These are phyloP conservation scores for Trialeurodes vaporariorum DNA, from an alignment of 1,140 invertebrate genomes.

Conservation along the genomic window DNA sequence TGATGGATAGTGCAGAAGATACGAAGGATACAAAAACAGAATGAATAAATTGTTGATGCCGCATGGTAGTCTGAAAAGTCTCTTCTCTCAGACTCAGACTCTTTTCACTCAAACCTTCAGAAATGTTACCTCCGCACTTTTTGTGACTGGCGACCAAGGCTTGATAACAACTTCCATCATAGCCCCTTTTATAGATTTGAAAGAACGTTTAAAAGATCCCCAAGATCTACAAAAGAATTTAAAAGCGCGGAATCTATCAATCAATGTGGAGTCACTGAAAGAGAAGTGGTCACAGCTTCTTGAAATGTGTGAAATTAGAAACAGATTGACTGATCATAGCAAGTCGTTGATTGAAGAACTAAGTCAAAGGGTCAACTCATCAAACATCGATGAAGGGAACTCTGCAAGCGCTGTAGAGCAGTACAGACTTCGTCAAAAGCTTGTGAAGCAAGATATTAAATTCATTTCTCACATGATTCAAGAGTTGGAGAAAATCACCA, in stretches of 20 bases:
- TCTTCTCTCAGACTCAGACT: background rate
- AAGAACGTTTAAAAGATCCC: slow-evolving; percentile 37
- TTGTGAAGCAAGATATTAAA: slow-evolving; percentile 47
- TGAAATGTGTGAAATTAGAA: slow-evolving; percentile 34
- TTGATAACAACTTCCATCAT: slow-evolving; percentile 44
- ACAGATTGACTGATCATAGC: slow-evolving; percentile 35
- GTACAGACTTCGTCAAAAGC: slow-evolving; percentile 34
- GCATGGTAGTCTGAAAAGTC: too few species aligned
- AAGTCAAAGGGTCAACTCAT: slow-evolving; percentile 37
- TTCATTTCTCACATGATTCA: slow-evolving; percentile 41
- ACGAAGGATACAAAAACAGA: too few species aligned
- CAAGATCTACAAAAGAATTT: slow-evolving; percentile 39
- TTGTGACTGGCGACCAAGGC: slow-evolving; percentile 47
- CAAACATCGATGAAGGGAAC: too few species aligned
- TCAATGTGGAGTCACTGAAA: slow-evolving; percentile 38
- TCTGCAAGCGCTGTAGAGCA: too few species aligned
- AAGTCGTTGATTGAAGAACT: slow-evolving; percentile 26
- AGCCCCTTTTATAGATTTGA: slow-evolving; percentile 46
- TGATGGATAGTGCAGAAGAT: slow-evolving; percentile 14
- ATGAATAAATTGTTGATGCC: too few species aligned
- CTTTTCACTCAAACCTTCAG: slow-evolving; percentile 9
- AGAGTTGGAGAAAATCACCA: slow-evolving; percentile 46
- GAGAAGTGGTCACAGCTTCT: slow-evolving; percentile 40
- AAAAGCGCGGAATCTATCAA: slow-evolving; percentile 32
- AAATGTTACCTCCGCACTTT: slow-evolving; percentile 42